Conservation (phyloP, 2,888 invertebrate genomes). For the Lasioglossum oenotherae region DNA sequence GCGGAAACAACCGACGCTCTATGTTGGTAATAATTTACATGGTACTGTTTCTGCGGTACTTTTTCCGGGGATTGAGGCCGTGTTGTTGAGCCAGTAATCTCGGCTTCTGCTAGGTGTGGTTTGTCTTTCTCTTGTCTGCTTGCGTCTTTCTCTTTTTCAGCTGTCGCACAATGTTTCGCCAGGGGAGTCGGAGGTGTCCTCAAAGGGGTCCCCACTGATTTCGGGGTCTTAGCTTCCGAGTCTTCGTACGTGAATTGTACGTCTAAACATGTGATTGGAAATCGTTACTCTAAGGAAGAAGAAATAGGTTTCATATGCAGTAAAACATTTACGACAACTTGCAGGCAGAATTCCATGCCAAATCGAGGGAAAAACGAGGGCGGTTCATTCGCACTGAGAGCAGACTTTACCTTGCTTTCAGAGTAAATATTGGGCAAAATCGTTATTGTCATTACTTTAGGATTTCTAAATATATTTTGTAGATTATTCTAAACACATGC, state of each 20-base stretch:
- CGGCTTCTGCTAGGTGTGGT: constrained; percentile 64
- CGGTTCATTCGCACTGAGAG: too few relatives aligned
- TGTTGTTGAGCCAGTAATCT: constrained; percentile 55
- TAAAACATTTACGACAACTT: too few relatives aligned
- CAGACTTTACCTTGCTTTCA: too few relatives aligned
- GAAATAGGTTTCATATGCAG: not conserved
- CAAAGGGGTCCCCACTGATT: constrained; percentile 35
- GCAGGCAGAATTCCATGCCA: too few relatives aligned
- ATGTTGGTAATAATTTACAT: constrained; percentile 59
- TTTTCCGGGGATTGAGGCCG: constrained; percentile 19
- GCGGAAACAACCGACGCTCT: constrained; percentile 78
- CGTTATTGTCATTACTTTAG: too few relatives aligned
- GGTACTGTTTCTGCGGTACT: constrained; percentile 25
- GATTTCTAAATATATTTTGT: too few relatives aligned
- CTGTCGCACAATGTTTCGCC: constrained; percentile 53
- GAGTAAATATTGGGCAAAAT: too few relatives aligned
- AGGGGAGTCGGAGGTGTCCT: constrained; percentile 43
- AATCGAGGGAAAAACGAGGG: too few relatives aligned
- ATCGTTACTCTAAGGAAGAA: not conserved
- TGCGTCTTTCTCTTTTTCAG: constrained; percentile 67
- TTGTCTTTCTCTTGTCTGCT: constrained; percentile 69
- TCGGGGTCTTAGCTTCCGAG: constrained; percentile 58
- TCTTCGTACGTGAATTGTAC: constrained; percentile 75
- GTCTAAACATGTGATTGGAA: constrained; percentile 32
- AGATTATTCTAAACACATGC: too few relatives aligned